Evolutionary conservation across 2,888 invertebrate species (phyloP).

Genomic region (Amblyjoppa fuscipennis): DNA sequence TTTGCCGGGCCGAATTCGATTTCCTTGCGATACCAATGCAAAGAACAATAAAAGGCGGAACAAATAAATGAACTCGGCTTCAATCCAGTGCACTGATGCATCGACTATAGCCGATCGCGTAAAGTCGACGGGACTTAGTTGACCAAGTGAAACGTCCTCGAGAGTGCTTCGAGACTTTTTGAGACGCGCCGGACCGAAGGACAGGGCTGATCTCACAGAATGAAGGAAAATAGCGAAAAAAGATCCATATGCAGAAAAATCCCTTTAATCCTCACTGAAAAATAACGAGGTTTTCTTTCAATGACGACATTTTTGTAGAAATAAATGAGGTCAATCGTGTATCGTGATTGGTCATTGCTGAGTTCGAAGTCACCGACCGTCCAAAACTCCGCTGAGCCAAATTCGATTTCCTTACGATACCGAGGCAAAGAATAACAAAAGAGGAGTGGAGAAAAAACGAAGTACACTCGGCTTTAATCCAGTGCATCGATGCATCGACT

Average conservation of each 20-base stretch:
- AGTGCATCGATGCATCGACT: neutral
- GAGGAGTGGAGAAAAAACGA: neutral
- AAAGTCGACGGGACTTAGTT: neutral
- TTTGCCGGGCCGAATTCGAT: no score
- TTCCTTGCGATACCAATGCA: no score
- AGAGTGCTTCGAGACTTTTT: conserved; percentile 40
- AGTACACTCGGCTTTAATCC: neutral
- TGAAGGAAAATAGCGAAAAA: conserved; percentile 17
- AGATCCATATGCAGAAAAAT: neutral
- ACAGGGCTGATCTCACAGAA: neutral
- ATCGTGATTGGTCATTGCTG: no score
- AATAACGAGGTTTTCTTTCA: no score
- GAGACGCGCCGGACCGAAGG: neutral
- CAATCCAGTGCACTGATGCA: conserved; percentile 10
- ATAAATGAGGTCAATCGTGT: no score
- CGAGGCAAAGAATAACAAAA: no score
- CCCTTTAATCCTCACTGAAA: no score
- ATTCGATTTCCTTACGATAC: no score
- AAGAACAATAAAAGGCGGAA: neutral
- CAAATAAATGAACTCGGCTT: neutral
- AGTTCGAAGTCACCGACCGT: no score
- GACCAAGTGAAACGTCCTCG: conserved; percentile 16
- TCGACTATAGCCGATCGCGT: neutral
- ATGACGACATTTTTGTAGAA: no score
- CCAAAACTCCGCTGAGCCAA: no score